These are phyloP conservation scores for Genyomyrus donnyi DNA, from an alignment of 2,113 vertebrate genomes.

Conservation along the genomic window DNA sequence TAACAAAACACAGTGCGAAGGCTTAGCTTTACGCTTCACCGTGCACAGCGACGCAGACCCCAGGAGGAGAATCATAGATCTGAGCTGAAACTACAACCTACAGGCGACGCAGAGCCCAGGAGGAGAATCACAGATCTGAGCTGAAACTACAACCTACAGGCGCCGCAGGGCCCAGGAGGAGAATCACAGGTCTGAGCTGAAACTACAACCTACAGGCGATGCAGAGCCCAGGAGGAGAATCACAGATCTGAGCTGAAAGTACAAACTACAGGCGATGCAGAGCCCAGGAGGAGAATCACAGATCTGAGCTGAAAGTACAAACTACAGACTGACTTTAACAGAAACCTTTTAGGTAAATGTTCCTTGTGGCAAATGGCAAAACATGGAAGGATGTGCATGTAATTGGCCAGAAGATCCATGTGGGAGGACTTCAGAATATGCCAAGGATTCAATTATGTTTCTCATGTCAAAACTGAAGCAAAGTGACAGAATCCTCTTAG, in stretches of 20 bases:
- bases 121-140: not conserved
- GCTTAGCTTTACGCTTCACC: not conserved
- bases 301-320: not conserved
- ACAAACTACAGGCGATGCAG: not conserved
- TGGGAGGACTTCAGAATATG: not conserved
- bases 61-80: not conserved
- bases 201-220: not conserved
- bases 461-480: not conserved
- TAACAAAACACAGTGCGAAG: not conserved
- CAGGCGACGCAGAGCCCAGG: not conserved
- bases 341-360: not conserved
- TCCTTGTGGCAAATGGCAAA: not conserved
- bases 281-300: not conserved
- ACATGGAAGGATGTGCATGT: not conserved
- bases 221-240: not conserved
- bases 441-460: not conserved
- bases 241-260: not conserved
- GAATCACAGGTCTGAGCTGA: not conserved
- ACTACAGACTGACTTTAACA: not conserved
- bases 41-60: not conserved
- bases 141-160: not conserved
- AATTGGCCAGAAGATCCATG: not conserved
- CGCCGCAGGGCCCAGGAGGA: not conserved
- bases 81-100: not conserved
- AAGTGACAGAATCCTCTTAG: not conserved